A percentile compares a stretch with the other conserved stretches of the same genome.
Conservation (phyloP, 2,888 invertebrate genomes). For the Embidobia sp. region DNA sequence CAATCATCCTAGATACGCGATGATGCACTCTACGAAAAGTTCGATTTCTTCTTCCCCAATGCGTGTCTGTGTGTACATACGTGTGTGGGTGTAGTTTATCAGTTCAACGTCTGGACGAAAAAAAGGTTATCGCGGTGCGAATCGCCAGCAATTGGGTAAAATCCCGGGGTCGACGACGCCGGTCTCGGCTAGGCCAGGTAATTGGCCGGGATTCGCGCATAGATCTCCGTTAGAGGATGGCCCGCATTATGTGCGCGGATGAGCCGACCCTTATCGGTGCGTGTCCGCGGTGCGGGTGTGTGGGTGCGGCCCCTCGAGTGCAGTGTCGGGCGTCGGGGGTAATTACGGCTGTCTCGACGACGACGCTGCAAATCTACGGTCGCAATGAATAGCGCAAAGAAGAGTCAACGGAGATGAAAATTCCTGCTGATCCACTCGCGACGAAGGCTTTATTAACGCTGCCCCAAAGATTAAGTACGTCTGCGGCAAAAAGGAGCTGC, state of each 20-base stretch:
- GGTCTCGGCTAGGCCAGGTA: constrained; percentile 58
- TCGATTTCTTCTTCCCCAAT: background rate
- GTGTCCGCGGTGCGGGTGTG: constrained; percentile 31
- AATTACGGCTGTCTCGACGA: constrained; percentile 74
- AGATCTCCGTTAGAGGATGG: constrained; percentile 67
- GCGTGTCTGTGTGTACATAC: background rate
- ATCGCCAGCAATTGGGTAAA: constrained; percentile 57
- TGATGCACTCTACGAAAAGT: constrained; percentile 4
- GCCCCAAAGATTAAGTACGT: constrained; percentile 21
- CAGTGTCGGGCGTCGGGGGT: constrained; percentile 72
- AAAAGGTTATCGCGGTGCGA: constrained; percentile 35
- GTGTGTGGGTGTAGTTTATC: constrained; percentile 17
- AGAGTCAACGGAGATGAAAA: constrained; percentile 59
- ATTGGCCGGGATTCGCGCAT: constrained; percentile 71
- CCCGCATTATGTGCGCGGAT: constrained; percentile 61
- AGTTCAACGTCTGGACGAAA: constrained; percentile 10
- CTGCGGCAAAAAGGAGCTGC: constrained; percentile 11
- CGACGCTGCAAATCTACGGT: constrained; percentile 75
- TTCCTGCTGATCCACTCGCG: constrained; percentile 47
- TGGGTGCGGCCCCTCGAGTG: constrained; percentile 70
- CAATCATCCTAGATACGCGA: constrained; percentile 20
- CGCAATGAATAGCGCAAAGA: constrained; percentile 70
- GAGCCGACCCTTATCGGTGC: constrained; percentile 19
- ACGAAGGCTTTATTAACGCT: constrained; percentile 38
- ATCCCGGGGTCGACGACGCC: constrained; percentile 66